Evolutionary conservation across 2,113 vertebrate species (phyloP), one percentile per base, ranked within the genome.

Genomic region (Cebidichthys violaceus): DNA sequence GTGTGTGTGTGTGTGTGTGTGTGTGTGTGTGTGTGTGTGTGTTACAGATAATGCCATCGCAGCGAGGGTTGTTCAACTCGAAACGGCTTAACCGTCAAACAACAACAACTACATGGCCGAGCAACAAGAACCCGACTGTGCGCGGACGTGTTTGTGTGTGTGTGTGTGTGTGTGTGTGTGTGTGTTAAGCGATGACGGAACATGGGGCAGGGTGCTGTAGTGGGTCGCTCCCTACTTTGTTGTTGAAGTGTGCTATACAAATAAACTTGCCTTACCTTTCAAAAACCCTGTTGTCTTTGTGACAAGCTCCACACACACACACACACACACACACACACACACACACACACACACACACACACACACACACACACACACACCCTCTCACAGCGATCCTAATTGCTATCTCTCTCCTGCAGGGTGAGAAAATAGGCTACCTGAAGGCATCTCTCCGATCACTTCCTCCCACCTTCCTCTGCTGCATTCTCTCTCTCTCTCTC

Each of bases 371-470:
- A 70, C 77, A 66, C 64, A 37, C 39, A 70, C 75, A 59, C 79
- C 70, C 75, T 65, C 84, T 70, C 82, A 86, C 13, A 60, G 73
- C 22, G 41, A 79, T 77, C 78, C 85, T 93, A 90, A 93, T 93
- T 93, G 90, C 83, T 54, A 81, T 82, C 84, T 90, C 81, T 82
- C 73, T 81, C 88, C 88, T 78, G 85, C 90, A 74, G 88, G 86
- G 90, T 81, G 87, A 88, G 82, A 86, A 92, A 90, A 91, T 87
- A 86, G 76, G 68, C 83, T 77, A 83, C 86, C 86, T 84, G 80
- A 89, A 88, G 91, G 81, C 86, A 86, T 89, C 82, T 59, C 81
- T 90, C 80, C 24, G 20, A 72, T 76, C 74, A 74, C 68, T 87
- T 70, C 82, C 85, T 86, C 82, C 87, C 75, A 75, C 76, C 65